A percentile compares a stretch with the other conserved stretches of the same genome.
Evolutionary conservation across 2,888 invertebrate species (phyloP).

Genomic region (Drosophila diplacantha): DNA sequence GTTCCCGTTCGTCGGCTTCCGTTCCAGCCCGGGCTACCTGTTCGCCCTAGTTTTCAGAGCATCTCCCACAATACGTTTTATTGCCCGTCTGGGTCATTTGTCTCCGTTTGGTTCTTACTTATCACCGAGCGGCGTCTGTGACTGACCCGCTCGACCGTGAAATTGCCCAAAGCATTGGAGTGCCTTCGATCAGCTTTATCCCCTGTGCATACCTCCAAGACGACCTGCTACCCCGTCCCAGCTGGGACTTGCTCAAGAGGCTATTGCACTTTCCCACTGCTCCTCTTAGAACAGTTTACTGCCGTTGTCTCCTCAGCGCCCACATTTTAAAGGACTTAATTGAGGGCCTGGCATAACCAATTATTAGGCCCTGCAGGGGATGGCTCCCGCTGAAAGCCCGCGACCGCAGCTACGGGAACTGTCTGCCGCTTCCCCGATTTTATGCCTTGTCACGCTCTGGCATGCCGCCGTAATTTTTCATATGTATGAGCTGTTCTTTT

Average conservation of each 20-base stretch:
- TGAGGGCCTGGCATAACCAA: constrained; percentile 63
- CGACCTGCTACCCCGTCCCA: neutral
- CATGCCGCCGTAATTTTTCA: constrained; percentile 54
- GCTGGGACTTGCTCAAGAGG: neutral
- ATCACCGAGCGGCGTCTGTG: constrained; percentile 23
- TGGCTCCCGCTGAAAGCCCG: constrained; percentile 8
- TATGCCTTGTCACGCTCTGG: constrained; percentile 60
- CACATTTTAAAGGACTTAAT: constrained; percentile 59
- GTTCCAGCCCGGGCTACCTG: constrained; percentile 30
- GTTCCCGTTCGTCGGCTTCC: constrained; percentile 47
- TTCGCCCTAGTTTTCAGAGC: constrained; percentile 13
- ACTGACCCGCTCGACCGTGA: constrained; percentile 36
- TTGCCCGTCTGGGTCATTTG: constrained; percentile 42
- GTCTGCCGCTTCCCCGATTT: constrained; percentile 25
- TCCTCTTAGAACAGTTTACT: constrained; percentile 17
- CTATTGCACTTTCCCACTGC: constrained; percentile 18
- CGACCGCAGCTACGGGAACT: constrained; percentile 15
- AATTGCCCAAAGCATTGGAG: constrained; percentile 22
- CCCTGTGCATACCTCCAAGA: neutral
- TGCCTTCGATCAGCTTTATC: constrained; percentile 4
- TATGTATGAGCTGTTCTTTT: constrained; percentile 30
- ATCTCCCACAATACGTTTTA: constrained; percentile 27
- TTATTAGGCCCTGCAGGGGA: constrained; percentile 46
- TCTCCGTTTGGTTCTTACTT: constrained; percentile 27
- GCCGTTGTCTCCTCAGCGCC: constrained; percentile 24